phyloP scores from a whole-genome alignment of 2,113 vertebrate species.

The Dendrocopos noguchii region DNA sequence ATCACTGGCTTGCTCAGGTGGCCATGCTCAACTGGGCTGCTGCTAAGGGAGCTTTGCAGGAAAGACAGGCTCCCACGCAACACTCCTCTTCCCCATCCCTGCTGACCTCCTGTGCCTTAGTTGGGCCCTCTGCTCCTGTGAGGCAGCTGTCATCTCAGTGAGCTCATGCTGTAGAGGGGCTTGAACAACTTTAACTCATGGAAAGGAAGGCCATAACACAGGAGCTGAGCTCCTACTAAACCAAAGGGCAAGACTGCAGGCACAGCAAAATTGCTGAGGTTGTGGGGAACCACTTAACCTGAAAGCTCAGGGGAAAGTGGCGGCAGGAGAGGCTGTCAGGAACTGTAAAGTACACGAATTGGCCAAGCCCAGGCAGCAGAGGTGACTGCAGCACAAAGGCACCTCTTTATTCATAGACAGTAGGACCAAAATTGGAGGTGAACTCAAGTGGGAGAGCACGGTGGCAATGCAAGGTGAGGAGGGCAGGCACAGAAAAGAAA shows the following conservation, averaged over 20 bases:
- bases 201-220: background rate
- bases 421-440: background rate
- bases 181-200: background rate
- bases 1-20: conserved; percentile 2
- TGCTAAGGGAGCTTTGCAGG: background rate
- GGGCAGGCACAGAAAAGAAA: background rate
- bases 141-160: fast-evolving
- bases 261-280: background rate
- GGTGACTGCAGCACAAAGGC: background rate
- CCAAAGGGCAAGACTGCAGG: background rate
- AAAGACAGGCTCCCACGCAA: background rate
- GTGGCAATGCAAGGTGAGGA: background rate
- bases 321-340: background rate
- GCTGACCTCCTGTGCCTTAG: background rate
- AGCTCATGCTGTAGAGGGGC: fast-evolving
- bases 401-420: background rate
- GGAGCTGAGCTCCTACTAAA: background rate
- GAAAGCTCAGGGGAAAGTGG: fast-evolving
- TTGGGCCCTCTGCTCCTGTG: fast-evolving
- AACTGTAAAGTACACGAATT: fast-evolving
- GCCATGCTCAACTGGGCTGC: background rate
- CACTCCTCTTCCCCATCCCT: fast-evolving
- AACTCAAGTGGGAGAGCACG: fast-evolving
- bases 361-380: background rate
- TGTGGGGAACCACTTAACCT: background rate